phyloP scores from a whole-genome alignment of 2,797 vertebrate genomes.

The Kryptopterus vitreolus region DNA sequence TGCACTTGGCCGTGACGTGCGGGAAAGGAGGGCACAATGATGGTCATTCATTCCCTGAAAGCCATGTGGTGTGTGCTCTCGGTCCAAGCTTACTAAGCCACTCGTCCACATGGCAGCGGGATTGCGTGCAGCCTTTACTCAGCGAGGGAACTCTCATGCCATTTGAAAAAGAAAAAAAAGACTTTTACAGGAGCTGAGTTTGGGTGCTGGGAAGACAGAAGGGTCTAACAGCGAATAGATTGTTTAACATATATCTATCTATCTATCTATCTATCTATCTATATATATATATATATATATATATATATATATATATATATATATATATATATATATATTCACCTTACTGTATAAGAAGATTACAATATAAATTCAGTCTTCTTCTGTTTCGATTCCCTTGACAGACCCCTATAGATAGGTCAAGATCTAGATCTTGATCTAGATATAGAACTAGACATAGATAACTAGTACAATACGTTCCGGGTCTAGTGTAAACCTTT shows the following conservation, averaged over 20 bases:
- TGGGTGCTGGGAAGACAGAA: too few relatives aligned
- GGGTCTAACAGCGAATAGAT: not conserved
- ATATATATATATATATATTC: too few relatives aligned
- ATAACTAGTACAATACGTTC: conserved; percentile 17
- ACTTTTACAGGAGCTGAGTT: not conserved
- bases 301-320: too few relatives aligned
- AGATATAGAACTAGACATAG: conserved; percentile 11
- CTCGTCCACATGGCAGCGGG: conserved; percentile 24
- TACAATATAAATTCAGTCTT: not conserved
- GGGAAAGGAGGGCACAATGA: conserved; percentile 17
- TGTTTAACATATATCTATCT: not conserved
- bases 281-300: too few relatives aligned
- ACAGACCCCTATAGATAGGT: conserved; percentile 20
- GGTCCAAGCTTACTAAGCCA: conserved; percentile 10
- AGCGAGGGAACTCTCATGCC: conserved; percentile 2
- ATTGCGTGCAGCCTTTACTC: conserved; percentile 1
- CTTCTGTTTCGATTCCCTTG: conserved; percentile 7
- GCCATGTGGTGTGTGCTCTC: conserved; percentile 16
- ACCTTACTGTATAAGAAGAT: not conserved
- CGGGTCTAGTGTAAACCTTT: conserved; percentile 2
- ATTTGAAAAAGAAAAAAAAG: not conserved
- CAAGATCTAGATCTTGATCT: conserved; percentile 28
- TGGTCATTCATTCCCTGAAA: conserved; percentile 14
- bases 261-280: too few relatives aligned
- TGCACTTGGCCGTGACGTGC: conserved; percentile 6